Evolutionary conservation across 2,113 vertebrate genomes (phyloP), one percentile per base, ranked within the genome.

Genomic region (Cheirogaleus medius): DNA sequence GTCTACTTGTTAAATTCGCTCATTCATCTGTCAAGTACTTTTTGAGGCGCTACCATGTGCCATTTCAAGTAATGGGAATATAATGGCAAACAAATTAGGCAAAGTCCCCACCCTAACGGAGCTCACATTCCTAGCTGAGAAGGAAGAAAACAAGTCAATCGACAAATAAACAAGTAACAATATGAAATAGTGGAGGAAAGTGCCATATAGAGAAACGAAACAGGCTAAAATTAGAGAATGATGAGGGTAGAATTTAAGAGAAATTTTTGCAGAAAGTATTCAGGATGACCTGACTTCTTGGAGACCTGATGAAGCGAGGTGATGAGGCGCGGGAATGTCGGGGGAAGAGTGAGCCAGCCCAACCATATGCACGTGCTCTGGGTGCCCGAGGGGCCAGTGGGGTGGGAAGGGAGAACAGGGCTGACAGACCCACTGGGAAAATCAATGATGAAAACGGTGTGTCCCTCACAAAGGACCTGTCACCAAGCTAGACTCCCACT

Each of bases 171-270:
- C 37, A 11, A 12, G 25, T 12, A 69, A 63, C 13, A 29, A 54
- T 34, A 82, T 58, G 44, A 71, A 34, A 17, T 8, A 78, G 23
- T 71, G 58, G 5, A n/a, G 58, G 5, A n/a, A 77, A 84, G 12
- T 25, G 29, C n/a, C 58, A 47, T 32, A 90, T 32, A 80, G 20
- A 73, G 56, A 95, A 90, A 47, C 13, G 27, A 91, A 80, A 39
- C 77, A 34, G 18, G 27, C 56, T 93, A 74, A 94, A 84, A 58
- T 92, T 9, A 76, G 34, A 88, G 29, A 52, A 73, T 9, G 44
- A 27, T 9, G 49, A 69, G 29, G 18, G 42, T 29, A 71, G 56
- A 87, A 47, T 56, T 60, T 60, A 71, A 92, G 39, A 52, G 60
- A 63, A 39, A 80, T 74, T 47, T 82, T 60, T 47, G 56, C 3